A percentile compares a stretch with the other conserved stretches of the same genome.
These are phyloP conservation scores for Chaetodon auriga DNA, from an alignment of 2,113 vertebrate genomes.

Conservation along the genomic window DNA sequence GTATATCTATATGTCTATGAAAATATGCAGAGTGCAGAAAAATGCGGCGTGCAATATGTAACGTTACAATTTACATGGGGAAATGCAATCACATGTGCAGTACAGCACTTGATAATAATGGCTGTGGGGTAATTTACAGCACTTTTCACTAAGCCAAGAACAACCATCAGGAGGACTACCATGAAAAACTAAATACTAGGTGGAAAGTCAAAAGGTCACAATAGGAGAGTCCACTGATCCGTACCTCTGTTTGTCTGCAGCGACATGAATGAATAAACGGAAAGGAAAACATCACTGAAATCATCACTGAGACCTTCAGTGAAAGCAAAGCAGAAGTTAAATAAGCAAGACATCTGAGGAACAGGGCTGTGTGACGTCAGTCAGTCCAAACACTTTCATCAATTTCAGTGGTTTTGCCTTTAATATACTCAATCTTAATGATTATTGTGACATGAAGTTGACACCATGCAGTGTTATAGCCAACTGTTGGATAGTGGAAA, in stretches of 20 bases:
- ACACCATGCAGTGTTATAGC: not conserved
- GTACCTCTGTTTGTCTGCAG: not conserved
- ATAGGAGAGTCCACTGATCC: not conserved
- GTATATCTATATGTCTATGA: not conserved
- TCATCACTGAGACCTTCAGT: slow-evolving; percentile 19
- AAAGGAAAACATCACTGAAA: not conserved
- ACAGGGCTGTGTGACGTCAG: not conserved
- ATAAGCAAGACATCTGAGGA: not conserved
- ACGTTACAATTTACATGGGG: not conserved
- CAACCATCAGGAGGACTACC: not conserved
- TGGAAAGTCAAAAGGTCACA: not conserved
- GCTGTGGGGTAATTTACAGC: not conserved
- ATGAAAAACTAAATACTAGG: not conserved
- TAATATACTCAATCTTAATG: no score
- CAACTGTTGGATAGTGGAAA: not conserved
- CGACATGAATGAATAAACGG: not conserved
- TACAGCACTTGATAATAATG: not conserved
- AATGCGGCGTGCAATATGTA: not conserved
- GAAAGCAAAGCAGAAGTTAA: slow-evolving; percentile 8
- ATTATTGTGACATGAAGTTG: not conserved
- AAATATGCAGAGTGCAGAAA: not conserved
- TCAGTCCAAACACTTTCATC: not conserved
- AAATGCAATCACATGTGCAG: not conserved
- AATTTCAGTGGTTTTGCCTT: not conserved
- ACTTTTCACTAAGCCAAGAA: not conserved